phyloP scores from a whole-genome alignment of 2,113 vertebrate genomes.

The Phylloscopus trochiloides region DNA sequence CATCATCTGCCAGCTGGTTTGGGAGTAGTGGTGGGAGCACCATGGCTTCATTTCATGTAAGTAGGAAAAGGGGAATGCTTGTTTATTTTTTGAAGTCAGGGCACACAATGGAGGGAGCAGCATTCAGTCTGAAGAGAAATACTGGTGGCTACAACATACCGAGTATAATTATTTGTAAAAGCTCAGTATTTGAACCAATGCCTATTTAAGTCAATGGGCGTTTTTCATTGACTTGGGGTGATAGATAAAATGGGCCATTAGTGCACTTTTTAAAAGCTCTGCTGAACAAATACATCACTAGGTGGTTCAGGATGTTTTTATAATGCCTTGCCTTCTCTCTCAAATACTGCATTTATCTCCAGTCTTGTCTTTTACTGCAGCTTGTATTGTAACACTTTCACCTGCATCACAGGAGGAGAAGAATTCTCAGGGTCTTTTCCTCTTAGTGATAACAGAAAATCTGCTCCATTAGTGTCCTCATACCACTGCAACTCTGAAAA shows the following conservation, averaged over 20 bases:
- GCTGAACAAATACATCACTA: slow-evolving; percentile 12
- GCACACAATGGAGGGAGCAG: background rate
- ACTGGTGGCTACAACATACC: background rate
- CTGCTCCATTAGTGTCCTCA: background rate
- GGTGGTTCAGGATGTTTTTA: background rate
- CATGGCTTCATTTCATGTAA: background rate
- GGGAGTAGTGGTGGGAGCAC: background rate
- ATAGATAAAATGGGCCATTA: slow-evolving; percentile 39
- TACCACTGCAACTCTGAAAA: background rate
- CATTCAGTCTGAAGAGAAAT: background rate
- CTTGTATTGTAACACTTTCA: slow-evolving; percentile 2
- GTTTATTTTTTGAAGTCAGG: background rate
- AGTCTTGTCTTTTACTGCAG: background rate
- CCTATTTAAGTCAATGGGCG: slow-evolving; percentile 11
- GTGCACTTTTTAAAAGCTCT: slow-evolving; percentile 29
- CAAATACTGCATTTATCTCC: slow-evolving; percentile 11
- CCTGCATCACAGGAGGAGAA: background rate
- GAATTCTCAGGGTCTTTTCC: background rate
- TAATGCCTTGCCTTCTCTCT: slow-evolving; percentile 7
- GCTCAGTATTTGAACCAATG: background rate
- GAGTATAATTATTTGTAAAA: slow-evolving; percentile 28
- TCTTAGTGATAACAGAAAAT: background rate
- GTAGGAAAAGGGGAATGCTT: background rate
- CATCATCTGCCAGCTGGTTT: background rate
- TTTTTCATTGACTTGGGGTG: slow-evolving; percentile 34